A percentile compares a stretch with the other conserved stretches of the same genome.
phyloP scores from a whole-genome alignment of 2,888 invertebrate genomes.

The Agonopterix alstromeriana region DNA sequence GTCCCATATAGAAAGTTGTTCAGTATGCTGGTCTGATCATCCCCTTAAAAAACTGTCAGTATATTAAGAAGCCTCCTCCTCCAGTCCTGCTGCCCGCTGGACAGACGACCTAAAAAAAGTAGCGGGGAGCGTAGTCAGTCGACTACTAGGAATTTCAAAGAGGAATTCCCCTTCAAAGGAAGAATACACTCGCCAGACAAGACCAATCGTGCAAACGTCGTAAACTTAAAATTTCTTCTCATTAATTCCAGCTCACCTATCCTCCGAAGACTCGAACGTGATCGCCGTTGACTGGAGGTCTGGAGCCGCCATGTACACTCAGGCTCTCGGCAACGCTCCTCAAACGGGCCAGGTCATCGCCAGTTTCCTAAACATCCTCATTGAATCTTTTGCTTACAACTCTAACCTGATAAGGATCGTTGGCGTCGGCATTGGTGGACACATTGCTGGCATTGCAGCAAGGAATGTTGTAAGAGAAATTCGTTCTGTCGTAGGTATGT shows the following conservation, averaged over 20 bases:
- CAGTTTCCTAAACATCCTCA: slow-evolving; percentile 51
- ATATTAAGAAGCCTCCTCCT: too few species aligned
- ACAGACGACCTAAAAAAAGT: too few species aligned
- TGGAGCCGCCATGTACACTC: slow-evolving; percentile 36
- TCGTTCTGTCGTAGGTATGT: too few species aligned
- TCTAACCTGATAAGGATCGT: slow-evolving; percentile 29
- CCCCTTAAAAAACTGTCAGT: too few species aligned
- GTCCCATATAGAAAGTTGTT: too few species aligned
- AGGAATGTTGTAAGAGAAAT: slow-evolving; percentile 21
- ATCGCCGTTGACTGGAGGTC: slow-evolving; percentile 62
- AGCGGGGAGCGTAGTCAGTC: too few species aligned
- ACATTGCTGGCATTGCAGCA: slow-evolving; percentile 62
- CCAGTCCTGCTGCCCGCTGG: too few species aligned
- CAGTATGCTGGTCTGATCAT: too few species aligned
- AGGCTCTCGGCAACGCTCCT: slow-evolving; percentile 49
- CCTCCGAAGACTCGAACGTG: slow-evolving; percentile 47
- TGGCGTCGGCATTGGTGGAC: slow-evolving; percentile 46
- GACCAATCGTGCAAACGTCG: too few species aligned
- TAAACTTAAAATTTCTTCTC: not conserved
- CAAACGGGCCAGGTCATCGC: slow-evolving; percentile 48
- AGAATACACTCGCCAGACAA: too few species aligned
- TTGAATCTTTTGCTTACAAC: slow-evolving; percentile 35
- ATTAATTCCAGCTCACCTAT: not conserved
- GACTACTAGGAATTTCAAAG: too few species aligned
- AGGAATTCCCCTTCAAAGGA: too few species aligned